Evolutionary conservation across 35 echinoderm and acorn worm genomes (phyloP).

Genomic region (Heliocidaris erythrogramma): DNA sequence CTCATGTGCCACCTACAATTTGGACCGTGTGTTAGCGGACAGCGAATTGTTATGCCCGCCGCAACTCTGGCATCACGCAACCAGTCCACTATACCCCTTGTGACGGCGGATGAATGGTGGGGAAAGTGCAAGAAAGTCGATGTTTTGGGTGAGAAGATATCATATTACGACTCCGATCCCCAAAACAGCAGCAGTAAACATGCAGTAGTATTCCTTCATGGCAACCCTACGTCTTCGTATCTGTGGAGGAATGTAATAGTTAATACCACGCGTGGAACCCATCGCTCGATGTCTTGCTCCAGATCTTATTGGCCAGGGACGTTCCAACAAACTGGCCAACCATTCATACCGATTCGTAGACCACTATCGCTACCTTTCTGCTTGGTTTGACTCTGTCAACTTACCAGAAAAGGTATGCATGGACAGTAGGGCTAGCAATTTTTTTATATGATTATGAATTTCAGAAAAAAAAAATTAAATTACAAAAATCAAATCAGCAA

Average conservation of each 20-base stretch:
- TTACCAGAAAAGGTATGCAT: slow-evolving; percentile 70
- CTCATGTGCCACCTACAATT: not conserved
- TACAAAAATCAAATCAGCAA: not conserved
- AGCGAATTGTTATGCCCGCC: not conserved
- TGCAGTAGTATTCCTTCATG: slow-evolving; percentile 82
- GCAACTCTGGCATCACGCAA: not conserved
- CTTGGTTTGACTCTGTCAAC: slow-evolving; percentile 80
- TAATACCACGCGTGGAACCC: slow-evolving; percentile 72
- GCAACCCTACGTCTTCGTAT: slow-evolving; percentile 95
- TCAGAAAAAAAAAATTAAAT: too few relatives aligned
- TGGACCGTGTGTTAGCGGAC: not conserved
- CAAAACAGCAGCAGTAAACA: slow-evolving; percentile 43
- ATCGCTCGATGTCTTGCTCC: slow-evolving; percentile 82
- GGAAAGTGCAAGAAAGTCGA: slow-evolving; percentile 64
- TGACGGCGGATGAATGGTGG: slow-evolving; percentile 85
- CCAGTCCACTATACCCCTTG: slow-evolving; percentile 21
- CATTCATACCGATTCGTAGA: slow-evolving; percentile 76
- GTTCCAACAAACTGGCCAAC: slow-evolving; percentile 72
- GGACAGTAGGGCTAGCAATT: too few relatives aligned
- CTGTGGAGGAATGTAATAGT: slow-evolving; percentile 90
- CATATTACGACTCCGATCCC: slow-evolving; percentile 87
- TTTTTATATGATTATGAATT: too few relatives aligned
- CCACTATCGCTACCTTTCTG: slow-evolving; percentile 86
- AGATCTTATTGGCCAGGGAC: slow-evolving; percentile 88
- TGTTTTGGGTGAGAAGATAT: slow-evolving; percentile 77